phyloP scores from a whole-genome alignment of 2,113 vertebrate genomes.

The Mandrillus leucophaeus region DNA sequence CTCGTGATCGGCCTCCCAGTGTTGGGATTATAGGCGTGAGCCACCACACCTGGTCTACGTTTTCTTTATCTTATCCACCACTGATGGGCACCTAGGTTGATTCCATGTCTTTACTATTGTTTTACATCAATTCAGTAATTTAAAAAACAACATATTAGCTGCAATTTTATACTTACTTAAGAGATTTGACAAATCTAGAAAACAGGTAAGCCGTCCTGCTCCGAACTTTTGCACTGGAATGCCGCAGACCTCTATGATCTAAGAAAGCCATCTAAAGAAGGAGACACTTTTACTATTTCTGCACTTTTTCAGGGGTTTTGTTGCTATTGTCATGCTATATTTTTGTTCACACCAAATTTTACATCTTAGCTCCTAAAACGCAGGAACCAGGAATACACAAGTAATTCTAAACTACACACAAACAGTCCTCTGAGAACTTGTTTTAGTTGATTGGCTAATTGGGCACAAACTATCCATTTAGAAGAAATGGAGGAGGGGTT shows the following conservation, averaged over 20 bases:
- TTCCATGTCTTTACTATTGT: too few relatives aligned
- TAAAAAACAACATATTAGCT: not conserved
- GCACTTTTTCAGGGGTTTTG: not conserved
- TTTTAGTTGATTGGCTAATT: not conserved
- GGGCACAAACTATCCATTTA: not conserved
- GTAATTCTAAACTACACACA: not conserved
- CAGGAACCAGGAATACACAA: not conserved
- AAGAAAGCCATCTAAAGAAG: constrained; percentile 96
- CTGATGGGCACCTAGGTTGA: too few relatives aligned
- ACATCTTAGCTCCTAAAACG: not conserved
- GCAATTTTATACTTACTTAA: constrained; percentile 91
- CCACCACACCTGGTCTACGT: too few relatives aligned
- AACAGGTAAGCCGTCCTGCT: constrained; percentile 97
- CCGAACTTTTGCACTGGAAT: constrained; percentile 96
- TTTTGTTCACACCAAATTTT: not conserved
- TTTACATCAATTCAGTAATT: not conserved
- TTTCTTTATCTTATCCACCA: too few relatives aligned
- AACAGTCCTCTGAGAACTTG: not conserved
- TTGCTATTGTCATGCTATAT: not conserved
- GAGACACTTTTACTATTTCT: constrained; percentile 47
- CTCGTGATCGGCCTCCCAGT: too few relatives aligned
- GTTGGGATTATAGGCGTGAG: too few relatives aligned
- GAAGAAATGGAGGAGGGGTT: not conserved
- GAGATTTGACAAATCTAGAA: constrained; percentile 97
- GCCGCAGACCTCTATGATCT: constrained; percentile 96